phyloP scores from a whole-genome alignment of 1,140 invertebrate species.

The Stegodyphus mimosarum region DNA sequence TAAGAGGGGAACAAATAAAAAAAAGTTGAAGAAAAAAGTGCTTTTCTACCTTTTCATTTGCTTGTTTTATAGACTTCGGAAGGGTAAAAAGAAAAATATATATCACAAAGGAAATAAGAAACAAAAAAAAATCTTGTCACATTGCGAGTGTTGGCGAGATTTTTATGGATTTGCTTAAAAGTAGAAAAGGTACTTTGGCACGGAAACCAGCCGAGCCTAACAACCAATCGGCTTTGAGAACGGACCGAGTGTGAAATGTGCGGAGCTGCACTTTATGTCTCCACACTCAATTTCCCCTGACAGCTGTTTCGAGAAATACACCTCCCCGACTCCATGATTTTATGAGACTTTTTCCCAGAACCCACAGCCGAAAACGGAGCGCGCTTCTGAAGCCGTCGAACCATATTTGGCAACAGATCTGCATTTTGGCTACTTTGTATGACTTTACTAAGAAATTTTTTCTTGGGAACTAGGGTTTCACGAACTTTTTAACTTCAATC shows the following conservation, averaged over 20 bases:
- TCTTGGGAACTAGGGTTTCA: background rate
- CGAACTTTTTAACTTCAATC: background rate
- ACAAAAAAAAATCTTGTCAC: conserved; percentile 32
- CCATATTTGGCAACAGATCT: conserved; percentile 38
- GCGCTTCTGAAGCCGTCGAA: background rate
- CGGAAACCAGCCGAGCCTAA: conserved; percentile 53
- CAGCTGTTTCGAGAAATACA: conserved; percentile 61
- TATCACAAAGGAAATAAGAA: conserved; percentile 20
- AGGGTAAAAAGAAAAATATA: conserved; percentile 1
- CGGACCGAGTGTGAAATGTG: conserved; percentile 58
- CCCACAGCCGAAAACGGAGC: background rate
- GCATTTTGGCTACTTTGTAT: conserved; percentile 5
- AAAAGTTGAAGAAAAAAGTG: conserved; percentile 2
- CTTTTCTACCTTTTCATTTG: conserved; percentile 45
- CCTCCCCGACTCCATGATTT: conserved; percentile 57
- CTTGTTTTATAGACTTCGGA: conserved; percentile 56
- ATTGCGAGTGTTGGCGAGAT: conserved; percentile 52
- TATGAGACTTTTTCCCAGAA: conserved; percentile 46
- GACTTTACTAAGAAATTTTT: background rate
- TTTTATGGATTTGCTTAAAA: conserved; percentile 61
- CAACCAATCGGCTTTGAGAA: conserved; percentile 58
- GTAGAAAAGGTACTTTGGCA: conserved; percentile 53
- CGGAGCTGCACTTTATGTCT: conserved; percentile 58
- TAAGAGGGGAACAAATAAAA: background rate
- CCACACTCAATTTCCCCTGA: conserved; percentile 60